Conservation (phyloP, 2,797 vertebrate genomes). For the Xiphorhynchus erythropygius region DNA sequence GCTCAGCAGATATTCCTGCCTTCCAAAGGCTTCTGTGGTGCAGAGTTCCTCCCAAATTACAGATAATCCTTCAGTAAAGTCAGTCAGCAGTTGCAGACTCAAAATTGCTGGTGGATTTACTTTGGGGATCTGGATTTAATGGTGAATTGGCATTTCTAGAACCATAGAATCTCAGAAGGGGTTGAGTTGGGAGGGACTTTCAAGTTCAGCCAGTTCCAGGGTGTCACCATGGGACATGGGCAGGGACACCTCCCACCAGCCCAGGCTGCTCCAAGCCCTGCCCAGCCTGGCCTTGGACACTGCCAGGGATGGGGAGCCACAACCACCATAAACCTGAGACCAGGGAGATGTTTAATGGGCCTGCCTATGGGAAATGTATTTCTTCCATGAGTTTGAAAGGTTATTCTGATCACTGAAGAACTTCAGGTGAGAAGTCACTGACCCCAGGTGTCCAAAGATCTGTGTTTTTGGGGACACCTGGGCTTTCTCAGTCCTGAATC, state of each 20-base stretch:
- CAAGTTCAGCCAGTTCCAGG: background rate
- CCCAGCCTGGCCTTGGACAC: background rate
- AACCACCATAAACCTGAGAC: background rate
- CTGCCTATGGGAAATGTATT: rapidly evolving
- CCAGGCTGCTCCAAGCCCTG: background rate
- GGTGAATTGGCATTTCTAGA: background rate
- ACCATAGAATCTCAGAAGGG: background rate
- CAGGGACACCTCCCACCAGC: background rate
- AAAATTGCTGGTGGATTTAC: background rate
- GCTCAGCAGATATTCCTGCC: background rate
- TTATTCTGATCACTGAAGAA: background rate
- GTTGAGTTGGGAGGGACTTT: background rate
- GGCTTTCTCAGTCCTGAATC: background rate
- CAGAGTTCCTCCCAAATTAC: background rate
- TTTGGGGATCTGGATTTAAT: background rate
- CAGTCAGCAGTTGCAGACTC: rapidly evolving
- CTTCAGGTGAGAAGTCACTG: background rate
- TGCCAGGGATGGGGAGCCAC: background rate
- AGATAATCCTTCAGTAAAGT: background rate
- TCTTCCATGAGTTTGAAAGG: background rate
- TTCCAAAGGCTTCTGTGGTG: background rate
- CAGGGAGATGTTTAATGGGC: rapidly evolving
- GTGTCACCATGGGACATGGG: background rate
- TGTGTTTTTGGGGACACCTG: background rate
- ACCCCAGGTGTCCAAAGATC: background rate